phyloP scores from a whole-genome alignment of 2,797 vertebrate species.

The Circus cinereus region DNA sequence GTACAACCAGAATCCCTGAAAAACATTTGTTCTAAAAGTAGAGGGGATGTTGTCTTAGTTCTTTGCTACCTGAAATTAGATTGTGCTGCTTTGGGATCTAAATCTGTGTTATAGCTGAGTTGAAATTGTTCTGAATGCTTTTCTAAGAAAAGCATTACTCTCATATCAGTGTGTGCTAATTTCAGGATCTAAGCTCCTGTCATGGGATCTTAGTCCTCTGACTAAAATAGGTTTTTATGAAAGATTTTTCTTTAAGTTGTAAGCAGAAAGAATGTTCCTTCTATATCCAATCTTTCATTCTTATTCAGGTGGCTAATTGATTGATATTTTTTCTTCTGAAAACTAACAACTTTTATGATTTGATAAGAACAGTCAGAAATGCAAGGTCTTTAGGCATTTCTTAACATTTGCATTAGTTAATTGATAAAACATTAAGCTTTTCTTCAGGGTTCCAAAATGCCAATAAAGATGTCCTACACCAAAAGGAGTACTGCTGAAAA shows the following conservation, averaged over 20 bases:
- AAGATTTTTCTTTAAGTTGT: background rate
- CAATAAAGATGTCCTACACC: slow-evolving; percentile 47
- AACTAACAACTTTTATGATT: background rate
- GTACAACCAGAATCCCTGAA: slow-evolving; percentile 25
- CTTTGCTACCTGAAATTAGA: slow-evolving; percentile 16
- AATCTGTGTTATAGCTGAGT: background rate
- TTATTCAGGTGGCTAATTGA: background rate
- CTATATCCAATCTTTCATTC: background rate
- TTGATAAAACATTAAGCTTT: background rate
- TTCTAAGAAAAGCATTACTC: background rate
- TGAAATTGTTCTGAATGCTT: background rate
- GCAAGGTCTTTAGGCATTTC: background rate
- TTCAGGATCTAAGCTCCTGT: background rate
- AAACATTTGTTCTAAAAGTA: background rate
- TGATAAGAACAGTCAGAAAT: background rate
- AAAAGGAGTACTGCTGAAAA: background rate
- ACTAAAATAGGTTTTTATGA: background rate
- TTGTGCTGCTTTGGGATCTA: background rate
- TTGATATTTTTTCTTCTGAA: background rate
- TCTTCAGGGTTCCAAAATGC: background rate
- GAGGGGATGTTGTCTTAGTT: background rate
- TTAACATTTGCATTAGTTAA: slow-evolving; percentile 25
- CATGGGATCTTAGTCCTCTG: background rate
- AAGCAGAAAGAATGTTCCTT: background rate
- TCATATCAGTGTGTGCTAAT: background rate